Conservation (phyloP, 2,113 vertebrate species). For the Oceanites oceanicus region DNA sequence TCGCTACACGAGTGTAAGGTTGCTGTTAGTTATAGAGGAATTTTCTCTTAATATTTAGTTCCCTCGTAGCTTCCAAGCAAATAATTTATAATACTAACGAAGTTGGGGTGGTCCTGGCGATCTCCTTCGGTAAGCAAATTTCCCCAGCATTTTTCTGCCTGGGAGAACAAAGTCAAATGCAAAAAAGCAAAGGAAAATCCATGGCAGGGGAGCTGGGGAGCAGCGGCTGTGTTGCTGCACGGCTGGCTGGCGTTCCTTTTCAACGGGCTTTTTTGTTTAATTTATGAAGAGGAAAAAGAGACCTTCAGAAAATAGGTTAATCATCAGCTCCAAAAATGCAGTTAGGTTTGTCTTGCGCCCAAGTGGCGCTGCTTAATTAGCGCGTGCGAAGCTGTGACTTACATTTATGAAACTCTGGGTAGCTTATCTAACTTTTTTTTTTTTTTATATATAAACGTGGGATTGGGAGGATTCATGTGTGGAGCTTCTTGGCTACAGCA, state of each 20-base stretch:
- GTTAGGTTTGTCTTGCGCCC: not conserved
- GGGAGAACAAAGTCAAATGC: not conserved
- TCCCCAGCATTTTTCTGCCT: not conserved
- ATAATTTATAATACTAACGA: too few relatives aligned
- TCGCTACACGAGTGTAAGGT: accelerated
- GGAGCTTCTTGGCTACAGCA: not conserved
- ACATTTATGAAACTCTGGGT: not conserved
- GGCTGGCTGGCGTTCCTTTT: not conserved
- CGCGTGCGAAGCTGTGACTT: not conserved
- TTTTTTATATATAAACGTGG: not conserved
- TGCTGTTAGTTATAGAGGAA: not conserved
- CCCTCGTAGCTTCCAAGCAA: not conserved
- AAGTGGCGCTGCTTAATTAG: not conserved
- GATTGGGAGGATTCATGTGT: not conserved
- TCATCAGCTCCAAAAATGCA: not conserved
- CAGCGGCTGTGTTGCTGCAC: accelerated
- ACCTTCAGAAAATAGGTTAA: conserved; percentile 1
- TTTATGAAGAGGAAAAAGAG: not conserved
- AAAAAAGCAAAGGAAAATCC: not conserved
- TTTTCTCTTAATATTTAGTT: not conserved
- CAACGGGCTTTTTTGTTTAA: not conserved
- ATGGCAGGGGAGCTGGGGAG: not conserved
- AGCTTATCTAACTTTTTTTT: not conserved
- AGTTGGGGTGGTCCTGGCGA: not conserved
- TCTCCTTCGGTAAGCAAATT: not conserved